Base-by-base conservation (phyloP, 2,113 vertebrate genomes). In the Asarcornis scutulata region DNA sequence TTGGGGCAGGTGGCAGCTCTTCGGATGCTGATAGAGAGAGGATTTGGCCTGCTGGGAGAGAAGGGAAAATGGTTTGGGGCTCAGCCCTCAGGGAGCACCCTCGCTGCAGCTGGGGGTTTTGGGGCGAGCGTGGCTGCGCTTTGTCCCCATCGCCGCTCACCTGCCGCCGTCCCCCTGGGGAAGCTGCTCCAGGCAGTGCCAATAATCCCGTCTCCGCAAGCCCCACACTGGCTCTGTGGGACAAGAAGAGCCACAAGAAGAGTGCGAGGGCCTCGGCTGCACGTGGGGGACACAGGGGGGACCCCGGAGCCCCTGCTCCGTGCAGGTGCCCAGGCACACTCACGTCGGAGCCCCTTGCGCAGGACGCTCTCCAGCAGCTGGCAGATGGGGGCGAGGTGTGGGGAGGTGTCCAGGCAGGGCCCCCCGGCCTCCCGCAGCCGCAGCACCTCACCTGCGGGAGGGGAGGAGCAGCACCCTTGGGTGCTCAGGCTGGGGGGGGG, bases 141-240 rank as follows among this genome's bases (percentile, higher is more conserved):
- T 62, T 26, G 31, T 11, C 22, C 26, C 64, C 17, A 2, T 7
- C 6, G 5, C 7, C 5, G 13, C 94, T 97, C 95, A 98, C 98
- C 98, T 96, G 79, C 97, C 77, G 5, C 97, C 97, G n/a, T 97
- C 97, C 17, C 91, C 98, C 2, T 95, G 83, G 17, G 97, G 96
- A 11, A 99, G 97, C 89, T 98, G 98, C 89, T 99, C 98, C 56
- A 99, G 96, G 89, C 98, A 98, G 38, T 98, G 98, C 98, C 98
- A 99, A 88, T 98, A 99, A 95, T 99, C 98, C 96, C 98, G 97
- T 67, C 97, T 97, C 18, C 97, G 96, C 94, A 99, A 97, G 34
- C 97, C 98, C 90, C 99, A 97, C 26, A 98, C 93, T 1, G 98
- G 98, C 59, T 99, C 99, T 99, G 93, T 6, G n/a, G 92, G 81